These are phyloP conservation scores for Rhinophrynus dorsalis DNA, from an alignment of 2,797 vertebrate species.

Conservation along the genomic window DNA sequence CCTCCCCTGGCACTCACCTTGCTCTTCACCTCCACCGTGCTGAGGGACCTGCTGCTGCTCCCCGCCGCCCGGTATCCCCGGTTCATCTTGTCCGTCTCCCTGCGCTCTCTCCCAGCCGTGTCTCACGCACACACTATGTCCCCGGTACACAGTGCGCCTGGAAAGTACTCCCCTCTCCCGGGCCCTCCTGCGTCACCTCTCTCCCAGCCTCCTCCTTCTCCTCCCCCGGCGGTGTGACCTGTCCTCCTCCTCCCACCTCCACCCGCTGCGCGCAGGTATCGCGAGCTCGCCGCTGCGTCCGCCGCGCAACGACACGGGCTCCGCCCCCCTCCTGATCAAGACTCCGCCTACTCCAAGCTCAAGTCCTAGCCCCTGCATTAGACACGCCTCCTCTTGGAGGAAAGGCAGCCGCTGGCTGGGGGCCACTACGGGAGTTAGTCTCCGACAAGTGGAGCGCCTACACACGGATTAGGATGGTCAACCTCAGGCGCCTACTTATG, in stretches of 20 bases:
- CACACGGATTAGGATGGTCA: too few species aligned
- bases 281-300: background rate
- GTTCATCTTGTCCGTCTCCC: conserved; percentile 32
- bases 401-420: background rate
- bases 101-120: background rate
- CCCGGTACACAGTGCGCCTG: conserved; percentile 11
- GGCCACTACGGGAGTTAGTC: too few species aligned
- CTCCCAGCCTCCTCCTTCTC: background rate
- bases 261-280: background rate
- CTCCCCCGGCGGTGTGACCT: background rate
- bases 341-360: too few species aligned
- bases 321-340: too few species aligned
- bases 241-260: too few species aligned
- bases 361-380: too few species aligned
- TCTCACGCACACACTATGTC: too few species aligned
- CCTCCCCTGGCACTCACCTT: conserved; percentile 8
- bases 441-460: too few species aligned
- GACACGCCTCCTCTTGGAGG: background rate
- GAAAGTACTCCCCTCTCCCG: conserved; percentile 2
- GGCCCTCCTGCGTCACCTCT: conserved; percentile 34
- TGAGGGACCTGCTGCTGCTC: conserved; percentile 28
- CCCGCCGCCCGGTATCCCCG: conserved; percentile 22
- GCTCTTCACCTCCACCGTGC: conserved; percentile 44
- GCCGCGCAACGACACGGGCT: too few species aligned
- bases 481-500: too few species aligned